Evolutionary conservation across 53 echinoderm and acorn worm genomes (phyloP), one percentile per base, ranked within the genome.

Genomic region (Apostichopus leukothele): DNA sequence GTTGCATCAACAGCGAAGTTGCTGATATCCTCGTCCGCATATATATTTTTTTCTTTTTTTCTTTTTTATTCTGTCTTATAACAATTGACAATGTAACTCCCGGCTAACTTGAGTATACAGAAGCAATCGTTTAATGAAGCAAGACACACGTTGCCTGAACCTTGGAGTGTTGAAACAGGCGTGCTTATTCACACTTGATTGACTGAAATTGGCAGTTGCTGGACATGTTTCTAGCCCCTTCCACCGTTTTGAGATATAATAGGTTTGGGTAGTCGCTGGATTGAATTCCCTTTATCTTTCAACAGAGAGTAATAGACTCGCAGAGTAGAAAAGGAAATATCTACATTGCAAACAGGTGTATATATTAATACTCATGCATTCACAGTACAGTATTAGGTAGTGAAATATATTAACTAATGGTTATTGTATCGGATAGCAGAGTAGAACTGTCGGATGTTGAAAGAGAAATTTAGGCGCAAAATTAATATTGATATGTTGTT

Each of bases 151-250:
- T 6, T 71, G 18, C 71, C 5, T 6, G 20, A 71, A 71, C 71
- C 14, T 71, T 71, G 59, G 16, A 80, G 81, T 81, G 55, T 81
- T 81, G 81, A 81, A 81, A 57, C 81, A 81, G 81, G 81, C 53
- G 60, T 21, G 55, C 14, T 59, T 59, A 81, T 59, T 19, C 22
- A 22, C 59, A 21, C 59, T 54, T 55, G 81, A 81, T 81, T 81
- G 81, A 81, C 81, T 14, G 54, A 81, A 81, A 81, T 81, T 81
- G 81, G 20, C 81, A 81, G 81, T 81, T 81, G 81, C 19, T 81
- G 81, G 81, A 81, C 81, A 54, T 20, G 81, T 55, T 51, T 54
- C 60, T 55, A 54, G 55, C 81, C 81, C 51, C 5, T 71, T 71
- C 63, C 12, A 63, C 63, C 16, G 63, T 16, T 39, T 27, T 39